Evolutionary conservation across 2,888 invertebrate species (phyloP).

Genomic region (Macrosiphum euphorbiae): DNA sequence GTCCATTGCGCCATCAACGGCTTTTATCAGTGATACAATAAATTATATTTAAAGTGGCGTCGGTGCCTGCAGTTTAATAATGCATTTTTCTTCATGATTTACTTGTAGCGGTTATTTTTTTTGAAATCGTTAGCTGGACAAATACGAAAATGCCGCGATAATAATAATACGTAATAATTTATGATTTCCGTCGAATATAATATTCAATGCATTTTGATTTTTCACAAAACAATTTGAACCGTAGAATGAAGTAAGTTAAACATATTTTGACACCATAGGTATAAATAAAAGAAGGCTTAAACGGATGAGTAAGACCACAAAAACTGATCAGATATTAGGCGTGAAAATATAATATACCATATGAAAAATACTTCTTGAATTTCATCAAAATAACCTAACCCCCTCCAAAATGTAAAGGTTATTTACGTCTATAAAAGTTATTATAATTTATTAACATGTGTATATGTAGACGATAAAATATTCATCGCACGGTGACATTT

Average conservation of each 20-base stretch:
- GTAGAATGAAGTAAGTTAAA: neutral
- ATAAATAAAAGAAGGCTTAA: neutral
- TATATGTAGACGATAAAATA: neutral
- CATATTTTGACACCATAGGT: neutral
- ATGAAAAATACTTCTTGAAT: neutral
- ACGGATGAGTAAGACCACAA: neutral
- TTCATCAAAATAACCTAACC: neutral
- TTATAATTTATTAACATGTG: neutral
- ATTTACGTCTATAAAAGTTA: neutral
- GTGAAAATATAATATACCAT: neutral
- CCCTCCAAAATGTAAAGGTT: neutral
- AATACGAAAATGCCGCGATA: neutral
- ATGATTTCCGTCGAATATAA: neutral
- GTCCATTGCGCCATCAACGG: neutral
- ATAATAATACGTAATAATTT: neutral
- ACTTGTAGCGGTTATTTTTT: neutral
- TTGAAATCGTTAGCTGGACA: neutral
- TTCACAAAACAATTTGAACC: neutral
- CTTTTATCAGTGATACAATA: constrained; percentile 14
- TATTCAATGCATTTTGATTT: neutral
- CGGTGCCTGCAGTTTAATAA: neutral
- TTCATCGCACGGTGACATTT: neutral
- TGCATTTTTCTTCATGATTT: neutral
- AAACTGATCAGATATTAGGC: neutral
- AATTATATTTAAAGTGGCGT: neutral